Conservation (phyloP, 2,888 invertebrate species). For the Girardia tigrina region DNA sequence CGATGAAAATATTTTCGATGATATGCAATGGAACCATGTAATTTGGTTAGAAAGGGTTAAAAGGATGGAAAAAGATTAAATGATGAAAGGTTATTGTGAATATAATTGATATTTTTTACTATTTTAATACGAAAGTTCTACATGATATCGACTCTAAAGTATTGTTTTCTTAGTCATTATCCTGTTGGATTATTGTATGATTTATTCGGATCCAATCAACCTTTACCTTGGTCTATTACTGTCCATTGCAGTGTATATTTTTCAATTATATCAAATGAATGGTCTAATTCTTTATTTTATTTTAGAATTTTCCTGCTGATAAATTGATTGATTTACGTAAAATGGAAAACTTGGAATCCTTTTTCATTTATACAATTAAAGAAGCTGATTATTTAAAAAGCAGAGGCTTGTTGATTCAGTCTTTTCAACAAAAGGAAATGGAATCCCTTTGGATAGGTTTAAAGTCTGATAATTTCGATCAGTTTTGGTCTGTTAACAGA, state of each 20-base stretch:
- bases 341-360: constrained; percentile 70
- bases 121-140: no score
- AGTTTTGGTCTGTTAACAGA: constrained; percentile 92
- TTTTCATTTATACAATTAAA: constrained; percentile 84
- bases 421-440: constrained; percentile 70
- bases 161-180: constrained; percentile 53
- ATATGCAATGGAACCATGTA: no score
- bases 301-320: constrained; percentile 74
- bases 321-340: constrained; percentile 71
- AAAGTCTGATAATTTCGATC: constrained; percentile 90
- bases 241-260: constrained; percentile 34
- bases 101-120: no score
- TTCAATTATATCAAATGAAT: neutral
- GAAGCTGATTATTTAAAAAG: constrained; percentile 97
- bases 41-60: no score
- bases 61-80: no score
- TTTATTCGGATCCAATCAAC: constrained; percentile 54
- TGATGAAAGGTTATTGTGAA: no score
- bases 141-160: no score
- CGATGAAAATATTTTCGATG: no score
- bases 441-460: constrained; percentile 85
- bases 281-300: neutral
- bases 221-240: constrained; percentile 65
- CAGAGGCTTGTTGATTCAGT: constrained; percentile 57
- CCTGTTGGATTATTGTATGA: constrained; percentile 78